Base-by-base conservation (phyloP, 2,113 vertebrate species). In the Antigone vipio region DNA sequence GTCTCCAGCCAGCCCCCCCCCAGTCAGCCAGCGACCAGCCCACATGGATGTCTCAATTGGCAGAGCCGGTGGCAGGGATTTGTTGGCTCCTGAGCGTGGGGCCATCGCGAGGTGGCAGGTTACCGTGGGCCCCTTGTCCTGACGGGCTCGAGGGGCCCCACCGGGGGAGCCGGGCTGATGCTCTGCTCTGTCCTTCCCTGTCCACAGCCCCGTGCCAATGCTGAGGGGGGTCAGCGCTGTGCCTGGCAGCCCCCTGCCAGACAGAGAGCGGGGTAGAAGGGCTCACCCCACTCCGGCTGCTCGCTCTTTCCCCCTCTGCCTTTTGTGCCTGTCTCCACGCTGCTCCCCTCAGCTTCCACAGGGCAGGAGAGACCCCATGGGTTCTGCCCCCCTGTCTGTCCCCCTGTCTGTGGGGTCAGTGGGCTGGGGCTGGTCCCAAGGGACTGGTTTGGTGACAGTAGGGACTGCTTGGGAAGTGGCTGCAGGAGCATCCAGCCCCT, bases 161-260 rank as follows among this genome's bases (percentile, higher is more conserved):
- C 69, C 0, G 11, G 85, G 96, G 91, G 14, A 95, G 88, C 88
- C 2, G 8, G 64, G 64, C 73, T 53, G 4, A 3, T 40, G 85
- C 77, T 88, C 10, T 7, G 53, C 91, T 95, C 50, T 4, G 5
- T 88, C 75, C 79, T 85, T 75, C 24, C 42, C 17, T 7, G 44
- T 55, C 7, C 0, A 0, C 32, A 45, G 66, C 80, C 63, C 2
- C 0, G 2, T 26, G 67, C 38, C 0, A 3, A n/a, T 1, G 10
- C 50, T 0, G 3, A 64, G 34, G 1, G 10, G 75, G 94, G 45
- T 82, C 83, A 71, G 27, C 0, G 0, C 62, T 30, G 52, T 67
- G 64, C 62, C 69, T 0, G 1, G 42, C 64, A 53, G 44, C 29
- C 59, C 74, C 58, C 64, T 23, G 35, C 50, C 38, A 2, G 0